phyloP scores from a whole-genome alignment of 2,113 vertebrate species.

The Taxidea taxus region DNA sequence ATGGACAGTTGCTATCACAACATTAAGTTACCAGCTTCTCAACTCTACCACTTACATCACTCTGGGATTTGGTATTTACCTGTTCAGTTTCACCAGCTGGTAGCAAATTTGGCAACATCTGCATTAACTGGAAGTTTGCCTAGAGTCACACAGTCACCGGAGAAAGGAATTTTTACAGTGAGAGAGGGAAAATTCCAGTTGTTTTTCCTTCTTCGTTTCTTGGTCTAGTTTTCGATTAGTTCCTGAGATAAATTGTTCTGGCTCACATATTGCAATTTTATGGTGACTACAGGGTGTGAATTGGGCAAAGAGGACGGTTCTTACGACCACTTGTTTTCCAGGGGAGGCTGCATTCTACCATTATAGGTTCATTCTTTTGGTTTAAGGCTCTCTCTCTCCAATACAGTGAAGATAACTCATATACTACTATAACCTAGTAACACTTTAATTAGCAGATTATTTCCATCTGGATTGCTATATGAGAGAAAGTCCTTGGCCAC shows the following conservation, averaged over 20 bases:
- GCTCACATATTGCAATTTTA: constrained; percentile 11
- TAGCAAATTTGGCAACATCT: not conserved
- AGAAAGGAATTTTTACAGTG: not conserved
- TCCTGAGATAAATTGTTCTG: constrained; percentile 54
- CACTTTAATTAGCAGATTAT: not conserved
- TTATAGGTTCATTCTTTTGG: not conserved
- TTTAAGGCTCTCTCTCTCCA: not conserved
- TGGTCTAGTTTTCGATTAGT: constrained; percentile 32
- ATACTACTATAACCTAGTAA: not conserved
- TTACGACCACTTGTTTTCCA: not conserved
- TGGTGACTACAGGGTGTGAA: not conserved
- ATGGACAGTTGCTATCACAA: not conserved
- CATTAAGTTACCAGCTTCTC: not conserved
- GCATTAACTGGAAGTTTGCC: not conserved
- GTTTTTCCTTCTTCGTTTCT: not conserved
- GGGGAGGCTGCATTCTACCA: not conserved
- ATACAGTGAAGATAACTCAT: not conserved
- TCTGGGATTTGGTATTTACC: not conserved
- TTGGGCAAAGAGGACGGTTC: not conserved
- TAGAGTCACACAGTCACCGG: not conserved
- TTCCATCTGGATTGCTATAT: not conserved
- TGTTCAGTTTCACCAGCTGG: not conserved
- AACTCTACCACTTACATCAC: not conserved
- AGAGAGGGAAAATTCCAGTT: constrained; percentile 12
- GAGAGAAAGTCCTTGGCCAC: not conserved